Evolutionary conservation across 2,797 vertebrate genomes (phyloP).

Genomic region (Babyrousa celebensis): DNA sequence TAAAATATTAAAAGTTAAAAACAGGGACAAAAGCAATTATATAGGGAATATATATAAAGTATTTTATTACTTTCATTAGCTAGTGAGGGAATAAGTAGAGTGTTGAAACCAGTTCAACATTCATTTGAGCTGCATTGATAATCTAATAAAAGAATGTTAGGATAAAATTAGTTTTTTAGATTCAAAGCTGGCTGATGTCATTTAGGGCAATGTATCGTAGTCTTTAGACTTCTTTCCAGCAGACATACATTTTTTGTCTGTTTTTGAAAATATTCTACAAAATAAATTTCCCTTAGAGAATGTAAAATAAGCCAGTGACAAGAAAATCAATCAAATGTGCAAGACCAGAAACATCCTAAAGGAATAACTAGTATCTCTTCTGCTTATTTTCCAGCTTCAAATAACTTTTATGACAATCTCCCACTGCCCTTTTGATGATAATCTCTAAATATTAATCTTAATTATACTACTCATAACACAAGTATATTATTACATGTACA

Average conservation of each 20-base stretch:
- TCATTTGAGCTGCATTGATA: background rate
- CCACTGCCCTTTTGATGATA: background rate
- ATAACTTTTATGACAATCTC: background rate
- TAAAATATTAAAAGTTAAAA: background rate
- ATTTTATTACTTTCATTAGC: background rate
- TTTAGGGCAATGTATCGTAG: background rate
- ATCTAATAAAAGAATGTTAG: background rate
- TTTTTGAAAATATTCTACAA: background rate
- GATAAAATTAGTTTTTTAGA: background rate
- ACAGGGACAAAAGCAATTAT: background rate
- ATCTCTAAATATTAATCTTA: background rate
- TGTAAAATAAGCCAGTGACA: background rate
- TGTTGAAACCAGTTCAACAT: background rate
- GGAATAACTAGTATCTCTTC: background rate
- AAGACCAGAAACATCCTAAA: background rate
- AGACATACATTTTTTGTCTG: background rate
- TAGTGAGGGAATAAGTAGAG: background rate
- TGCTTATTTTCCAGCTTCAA: background rate
- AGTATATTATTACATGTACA: background rate
- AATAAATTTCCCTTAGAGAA: background rate
- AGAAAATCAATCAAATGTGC: conserved; percentile 21
- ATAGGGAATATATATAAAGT: background rate
- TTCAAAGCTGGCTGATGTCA: background rate
- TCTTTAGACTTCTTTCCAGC: background rate
- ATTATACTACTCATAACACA: background rate